Percentiles rank a stretch among this genome's conserved stretches.
Evolutionary conservation across 2,888 invertebrate genomes (phyloP).

Genomic region (Apotomis turbidana): DNA sequence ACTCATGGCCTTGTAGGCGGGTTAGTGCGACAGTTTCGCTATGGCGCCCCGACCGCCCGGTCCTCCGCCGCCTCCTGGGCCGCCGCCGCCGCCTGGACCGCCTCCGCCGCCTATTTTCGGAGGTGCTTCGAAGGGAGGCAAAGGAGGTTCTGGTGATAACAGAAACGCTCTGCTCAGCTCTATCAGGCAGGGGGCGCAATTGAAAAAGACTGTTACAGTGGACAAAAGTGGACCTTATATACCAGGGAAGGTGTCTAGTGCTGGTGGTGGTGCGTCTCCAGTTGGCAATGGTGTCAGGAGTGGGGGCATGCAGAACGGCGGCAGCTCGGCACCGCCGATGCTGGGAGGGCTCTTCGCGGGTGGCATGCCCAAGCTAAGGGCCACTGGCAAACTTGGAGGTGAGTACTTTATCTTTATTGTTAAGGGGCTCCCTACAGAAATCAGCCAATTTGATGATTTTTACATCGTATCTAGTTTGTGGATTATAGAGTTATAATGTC

Average conservation of each 20-base stretch:
- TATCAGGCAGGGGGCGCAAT: constrained; percentile 91
- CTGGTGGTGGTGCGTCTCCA: constrained; percentile 56
- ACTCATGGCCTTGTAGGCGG: constrained; percentile 58
- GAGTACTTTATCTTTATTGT: constrained; percentile 3
- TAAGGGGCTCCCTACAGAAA: no score
- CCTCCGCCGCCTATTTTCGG: constrained; percentile 81
- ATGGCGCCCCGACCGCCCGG: constrained; percentile 83
- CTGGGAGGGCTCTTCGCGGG: constrained; percentile 91
- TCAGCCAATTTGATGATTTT: no score
- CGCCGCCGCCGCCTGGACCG: constrained; percentile 86
- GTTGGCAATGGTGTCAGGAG: constrained; percentile 67
- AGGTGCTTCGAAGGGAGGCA: constrained; percentile 74
- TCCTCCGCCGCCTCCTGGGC: constrained; percentile 86
- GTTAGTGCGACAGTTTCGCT: constrained; percentile 50
- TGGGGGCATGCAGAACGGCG: constrained; percentile 69
- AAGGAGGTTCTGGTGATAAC: constrained; percentile 81
- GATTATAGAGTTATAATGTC: no score
- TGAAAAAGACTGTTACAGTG: constrained; percentile 94
- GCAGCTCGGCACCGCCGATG: constrained; percentile 64
- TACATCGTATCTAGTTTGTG: no score
- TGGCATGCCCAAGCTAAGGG: constrained; percentile 91
- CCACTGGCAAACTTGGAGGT: constrained; percentile 85
- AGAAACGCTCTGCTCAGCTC: constrained; percentile 90
- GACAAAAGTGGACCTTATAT: constrained; percentile 94
- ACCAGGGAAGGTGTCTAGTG: constrained; percentile 84